These are phyloP conservation scores for Eudemis profundana DNA, from an alignment of 2,888 invertebrate species.

Conservation along the genomic window DNA sequence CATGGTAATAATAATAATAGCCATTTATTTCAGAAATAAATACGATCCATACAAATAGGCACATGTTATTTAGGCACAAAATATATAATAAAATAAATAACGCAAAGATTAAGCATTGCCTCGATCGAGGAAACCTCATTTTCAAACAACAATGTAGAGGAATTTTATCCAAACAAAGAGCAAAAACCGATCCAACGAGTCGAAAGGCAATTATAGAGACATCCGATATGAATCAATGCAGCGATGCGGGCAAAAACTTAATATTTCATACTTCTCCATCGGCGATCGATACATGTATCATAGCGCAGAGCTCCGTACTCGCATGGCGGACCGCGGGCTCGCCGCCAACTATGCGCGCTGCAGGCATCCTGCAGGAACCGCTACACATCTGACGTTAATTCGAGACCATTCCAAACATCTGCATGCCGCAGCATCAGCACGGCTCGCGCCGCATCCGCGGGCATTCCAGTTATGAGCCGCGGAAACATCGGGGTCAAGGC, in stretches of 20 bases:
- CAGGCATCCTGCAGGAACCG: background rate
- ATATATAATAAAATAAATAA: no score
- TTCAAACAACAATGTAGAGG: conserved; percentile 24
- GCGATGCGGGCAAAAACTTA: conserved; percentile 30
- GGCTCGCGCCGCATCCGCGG: background rate
- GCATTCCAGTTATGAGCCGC: no score
- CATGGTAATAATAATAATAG: no score
- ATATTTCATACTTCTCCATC: conserved; percentile 7
- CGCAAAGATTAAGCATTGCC: background rate
- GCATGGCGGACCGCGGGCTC: conserved; percentile 43
- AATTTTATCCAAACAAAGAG: conserved; percentile 1
- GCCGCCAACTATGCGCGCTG: background rate
- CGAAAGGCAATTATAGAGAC: conserved; percentile 47
- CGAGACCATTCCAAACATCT: conserved; percentile 4
- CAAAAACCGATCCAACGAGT: conserved; percentile 29
- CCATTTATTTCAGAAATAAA: no score
- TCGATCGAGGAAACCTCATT: background rate
- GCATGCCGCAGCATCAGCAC: conserved; percentile 15
- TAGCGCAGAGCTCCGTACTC: background rate
- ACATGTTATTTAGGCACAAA: no score
- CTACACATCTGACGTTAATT: conserved; percentile 1
- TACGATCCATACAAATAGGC: no score
- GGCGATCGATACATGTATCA: conserved; percentile 27
- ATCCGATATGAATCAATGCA: conserved; percentile 43
- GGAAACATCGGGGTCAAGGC: no score